Evolutionary conservation across 2,888 invertebrate genomes (phyloP).

Genomic region (Cephus sareptanus): DNA sequence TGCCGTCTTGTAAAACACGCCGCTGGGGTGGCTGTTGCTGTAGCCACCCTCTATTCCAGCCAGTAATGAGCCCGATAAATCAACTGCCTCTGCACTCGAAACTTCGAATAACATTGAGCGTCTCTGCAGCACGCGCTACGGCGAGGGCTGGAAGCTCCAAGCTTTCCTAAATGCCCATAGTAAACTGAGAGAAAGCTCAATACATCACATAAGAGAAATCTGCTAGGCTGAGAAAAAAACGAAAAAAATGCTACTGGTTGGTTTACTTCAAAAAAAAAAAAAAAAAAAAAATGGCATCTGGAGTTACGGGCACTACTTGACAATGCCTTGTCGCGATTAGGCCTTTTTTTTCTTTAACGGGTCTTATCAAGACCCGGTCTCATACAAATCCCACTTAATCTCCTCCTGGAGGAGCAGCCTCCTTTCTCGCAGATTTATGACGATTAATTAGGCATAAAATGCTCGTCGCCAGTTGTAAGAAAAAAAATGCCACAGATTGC

Average conservation of each 20-base stretch:
- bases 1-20: slow-evolving; percentile 67
- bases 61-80: slow-evolving; percentile 67
- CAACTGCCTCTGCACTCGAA: slow-evolving; percentile 64
- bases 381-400: too few species aligned
- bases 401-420: too few species aligned
- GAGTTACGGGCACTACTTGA: too few species aligned
- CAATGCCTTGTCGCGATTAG: too few species aligned
- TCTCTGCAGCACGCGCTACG: slow-evolving; percentile 39
- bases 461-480: slow-evolving; percentile 37
- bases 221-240: neutral
- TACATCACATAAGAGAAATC: neutral
- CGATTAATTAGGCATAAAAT: slow-evolving; percentile 62
- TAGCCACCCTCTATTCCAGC: slow-evolving; percentile 46
- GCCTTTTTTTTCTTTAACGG: slow-evolving; percentile 24
- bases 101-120: slow-evolving; percentile 60
- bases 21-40: slow-evolving; percentile 57
- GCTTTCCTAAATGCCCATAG: too few species aligned
- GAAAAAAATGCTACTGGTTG: neutral
- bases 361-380: too few species aligned
- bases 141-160: neutral
- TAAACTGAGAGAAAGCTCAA: neutral
- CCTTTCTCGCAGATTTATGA: slow-evolving; percentile 49
- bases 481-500: slow-evolving; percentile 59
- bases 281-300: neutral
- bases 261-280: neutral